Conservation (phyloP, 2,888 invertebrate genomes). For the Crepidodera aurea region DNA sequence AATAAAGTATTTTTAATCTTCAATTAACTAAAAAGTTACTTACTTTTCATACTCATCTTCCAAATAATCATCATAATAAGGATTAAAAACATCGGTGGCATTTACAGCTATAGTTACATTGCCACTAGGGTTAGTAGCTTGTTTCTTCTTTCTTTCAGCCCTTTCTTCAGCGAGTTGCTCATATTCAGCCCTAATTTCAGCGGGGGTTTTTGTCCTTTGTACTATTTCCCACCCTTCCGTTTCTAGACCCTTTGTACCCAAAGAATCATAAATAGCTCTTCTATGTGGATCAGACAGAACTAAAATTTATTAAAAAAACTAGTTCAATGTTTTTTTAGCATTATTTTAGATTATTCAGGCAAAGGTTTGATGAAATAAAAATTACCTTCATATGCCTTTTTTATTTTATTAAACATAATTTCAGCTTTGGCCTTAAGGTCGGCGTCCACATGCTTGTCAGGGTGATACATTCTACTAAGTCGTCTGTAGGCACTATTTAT, state of each 20-base stretch:
- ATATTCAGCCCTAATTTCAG: slow-evolving; percentile 96
- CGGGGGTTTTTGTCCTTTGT: slow-evolving; percentile 88
- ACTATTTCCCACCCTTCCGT: slow-evolving; percentile 97
- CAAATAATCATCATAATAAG: slow-evolving; percentile 74
- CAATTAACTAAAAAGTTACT: slow-evolving; percentile 23
- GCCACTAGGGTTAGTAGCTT: slow-evolving; percentile 91
- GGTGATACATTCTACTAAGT: slow-evolving; percentile 93
- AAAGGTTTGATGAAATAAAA: background rate
- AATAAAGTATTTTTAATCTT: background rate
- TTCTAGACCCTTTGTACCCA: slow-evolving; percentile 89
- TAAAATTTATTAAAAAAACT: too few species aligned
- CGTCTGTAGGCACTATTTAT: slow-evolving; percentile 93
- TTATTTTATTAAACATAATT: slow-evolving; percentile 89
- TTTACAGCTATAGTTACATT: slow-evolving; percentile 87
- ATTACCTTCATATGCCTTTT: slow-evolving; percentile 90
- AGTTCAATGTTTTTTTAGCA: background rate
- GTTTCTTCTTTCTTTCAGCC: slow-evolving; percentile 87
- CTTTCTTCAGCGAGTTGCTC: slow-evolving; percentile 85
- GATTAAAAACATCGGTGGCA: slow-evolving; percentile 92
- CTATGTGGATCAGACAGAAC: slow-evolving; percentile 92
- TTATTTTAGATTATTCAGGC: too few species aligned
- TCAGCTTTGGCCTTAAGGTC: slow-evolving; percentile 89
- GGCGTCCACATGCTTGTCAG: slow-evolving; percentile 92
- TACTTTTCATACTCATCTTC: slow-evolving; percentile 59
- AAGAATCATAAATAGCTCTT: slow-evolving; percentile 92